These are phyloP conservation scores for Homarus americanus DNA, from an alignment of 1,140 invertebrate species.

Conservation along the genomic window DNA sequence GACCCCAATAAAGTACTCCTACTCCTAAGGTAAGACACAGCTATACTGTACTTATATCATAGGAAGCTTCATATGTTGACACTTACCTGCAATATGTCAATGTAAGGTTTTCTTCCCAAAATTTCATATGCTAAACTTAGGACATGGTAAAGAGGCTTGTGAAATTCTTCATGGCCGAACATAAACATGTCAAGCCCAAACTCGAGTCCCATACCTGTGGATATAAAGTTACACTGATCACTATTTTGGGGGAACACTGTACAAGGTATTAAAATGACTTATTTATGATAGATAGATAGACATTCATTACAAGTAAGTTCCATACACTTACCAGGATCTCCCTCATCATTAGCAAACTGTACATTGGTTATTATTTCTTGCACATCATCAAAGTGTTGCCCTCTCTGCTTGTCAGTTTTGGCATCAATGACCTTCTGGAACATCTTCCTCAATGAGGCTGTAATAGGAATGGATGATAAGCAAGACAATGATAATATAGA, in stretches of 20 bases:
- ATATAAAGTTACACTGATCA: neutral
- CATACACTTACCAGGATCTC: constrained; percentile 83
- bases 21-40: too few species aligned
- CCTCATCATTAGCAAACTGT: constrained; percentile 94
- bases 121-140: constrained; percentile 88
- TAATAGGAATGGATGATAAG: constrained; percentile 66
- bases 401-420: constrained; percentile 81
- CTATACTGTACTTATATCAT: neutral
- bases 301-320: too few species aligned
- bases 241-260: too few species aligned
- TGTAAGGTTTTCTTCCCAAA: constrained; percentile 85
- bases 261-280: neutral
- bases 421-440: constrained; percentile 84
- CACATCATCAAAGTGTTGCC: constrained; percentile 82
- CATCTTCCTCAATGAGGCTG: constrained; percentile 86
- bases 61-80: neutral
- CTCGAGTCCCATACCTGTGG: constrained; percentile 91
- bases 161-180: constrained; percentile 83
- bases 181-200: constrained; percentile 90
- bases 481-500: too few species aligned
- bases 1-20: too few species aligned
- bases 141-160: constrained; percentile 83
- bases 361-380: constrained; percentile 89
- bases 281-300: too few species aligned
- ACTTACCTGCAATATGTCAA: constrained; percentile 83